Evolutionary conservation across 2,113 vertebrate species (phyloP).

Genomic region (Desmodus rotundus): DNA sequence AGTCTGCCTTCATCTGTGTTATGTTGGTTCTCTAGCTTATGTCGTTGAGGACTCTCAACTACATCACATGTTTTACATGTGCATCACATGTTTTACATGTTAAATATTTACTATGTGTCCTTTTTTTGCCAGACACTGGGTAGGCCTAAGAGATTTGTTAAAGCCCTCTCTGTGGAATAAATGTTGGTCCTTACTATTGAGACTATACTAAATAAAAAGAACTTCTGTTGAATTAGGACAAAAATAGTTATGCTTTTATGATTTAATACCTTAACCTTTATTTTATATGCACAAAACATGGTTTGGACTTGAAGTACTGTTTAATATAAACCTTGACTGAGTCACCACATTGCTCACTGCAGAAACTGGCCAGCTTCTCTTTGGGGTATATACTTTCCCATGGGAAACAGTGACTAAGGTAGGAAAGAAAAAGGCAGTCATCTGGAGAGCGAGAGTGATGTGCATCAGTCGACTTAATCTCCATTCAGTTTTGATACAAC

Average conservation of each 20-base stretch:
- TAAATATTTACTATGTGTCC: not conserved
- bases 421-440: not conserved
- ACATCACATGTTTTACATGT: not conserved
- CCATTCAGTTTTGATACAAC: not conserved
- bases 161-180: not conserved
- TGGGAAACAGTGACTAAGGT: not conserved
- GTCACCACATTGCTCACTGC: not conserved
- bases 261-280: not conserved
- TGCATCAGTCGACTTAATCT: not conserved
- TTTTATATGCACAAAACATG: not conserved
- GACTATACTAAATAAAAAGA: not conserved
- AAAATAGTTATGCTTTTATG: not conserved
- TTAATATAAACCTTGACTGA: conserved; percentile 8
- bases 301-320: not conserved
- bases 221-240: not conserved
- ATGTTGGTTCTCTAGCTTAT: not conserved
- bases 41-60: not conserved
- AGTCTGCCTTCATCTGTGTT: not conserved
- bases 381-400: not conserved
- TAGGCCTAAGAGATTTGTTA: not conserved
- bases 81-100: not conserved
- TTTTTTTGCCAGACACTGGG: not conserved
- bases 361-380: conserved; percentile 10
- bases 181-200: not conserved
- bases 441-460: not conserved